Conservation (phyloP, 2,888 invertebrate species). For the Antheraea assamensis region DNA sequence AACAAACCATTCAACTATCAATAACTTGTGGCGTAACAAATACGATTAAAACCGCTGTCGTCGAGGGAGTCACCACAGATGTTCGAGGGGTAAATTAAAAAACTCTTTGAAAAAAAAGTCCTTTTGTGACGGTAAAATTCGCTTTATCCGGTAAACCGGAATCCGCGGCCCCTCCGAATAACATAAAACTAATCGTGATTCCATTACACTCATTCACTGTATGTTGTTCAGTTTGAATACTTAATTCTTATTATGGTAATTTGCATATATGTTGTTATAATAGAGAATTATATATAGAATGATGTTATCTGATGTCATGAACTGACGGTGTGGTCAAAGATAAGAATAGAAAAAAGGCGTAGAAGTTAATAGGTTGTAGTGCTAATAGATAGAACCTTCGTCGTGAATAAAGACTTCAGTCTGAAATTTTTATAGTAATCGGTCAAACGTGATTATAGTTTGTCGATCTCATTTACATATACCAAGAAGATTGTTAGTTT, state of each 20-base stretch:
- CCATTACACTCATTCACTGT: conserved; percentile 78
- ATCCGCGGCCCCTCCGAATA: conserved; percentile 69
- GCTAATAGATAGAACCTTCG: no score
- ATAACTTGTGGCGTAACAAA: conserved; percentile 76
- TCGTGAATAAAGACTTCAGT: no score
- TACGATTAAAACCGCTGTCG: conserved; percentile 65
- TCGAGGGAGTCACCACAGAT: conserved; percentile 64
- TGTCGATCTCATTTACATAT: background rate
- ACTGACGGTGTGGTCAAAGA: background rate
- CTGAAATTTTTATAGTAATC: no score
- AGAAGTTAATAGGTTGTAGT: no score
- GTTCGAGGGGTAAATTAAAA: conserved; percentile 70
- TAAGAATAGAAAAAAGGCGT: background rate
- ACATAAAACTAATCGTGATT: conserved; percentile 81
- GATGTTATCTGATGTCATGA: background rate
- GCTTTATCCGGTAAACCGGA: conserved; percentile 78
- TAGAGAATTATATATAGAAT: background rate
- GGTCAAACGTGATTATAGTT: background rate
- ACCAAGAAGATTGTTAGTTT: background rate
- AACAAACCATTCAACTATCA: conserved; percentile 75
- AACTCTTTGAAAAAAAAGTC: conserved; percentile 54
- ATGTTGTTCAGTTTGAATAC: conserved; percentile 73
- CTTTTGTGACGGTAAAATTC: conserved; percentile 73
- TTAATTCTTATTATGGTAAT: conserved; percentile 58
- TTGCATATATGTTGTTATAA: conserved; percentile 14